Evolutionary conservation across 2,113 vertebrate genomes (phyloP).

Genomic region (Delphinapterus leucas): DNA sequence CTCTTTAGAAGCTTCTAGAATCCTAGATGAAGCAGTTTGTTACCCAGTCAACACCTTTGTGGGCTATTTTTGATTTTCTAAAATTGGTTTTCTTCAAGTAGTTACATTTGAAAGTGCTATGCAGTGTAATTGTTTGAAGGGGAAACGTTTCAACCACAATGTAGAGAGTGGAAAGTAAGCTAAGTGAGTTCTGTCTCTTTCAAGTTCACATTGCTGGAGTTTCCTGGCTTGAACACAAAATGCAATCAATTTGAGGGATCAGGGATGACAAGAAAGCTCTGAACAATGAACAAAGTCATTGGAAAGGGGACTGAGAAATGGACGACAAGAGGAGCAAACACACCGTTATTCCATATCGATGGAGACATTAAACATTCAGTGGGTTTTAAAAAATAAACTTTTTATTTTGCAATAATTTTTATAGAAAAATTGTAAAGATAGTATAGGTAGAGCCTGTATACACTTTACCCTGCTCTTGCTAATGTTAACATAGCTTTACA

Average conservation of each 20-base stretch:
- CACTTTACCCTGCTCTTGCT: not conserved
- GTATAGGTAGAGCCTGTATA: not conserved
- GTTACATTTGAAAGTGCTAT: conserved; percentile 43
- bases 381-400: not conserved
- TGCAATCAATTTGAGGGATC: conserved; percentile 52
- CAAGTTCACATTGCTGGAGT: conserved; percentile 55
- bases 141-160: not conserved
- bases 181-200: conserved; percentile 47
- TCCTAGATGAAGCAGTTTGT: not conserved
- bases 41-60: conserved; percentile 3
- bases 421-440: not conserved
- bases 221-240: conserved; percentile 59
- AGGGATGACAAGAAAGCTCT: conserved; percentile 9
- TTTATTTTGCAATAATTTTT: conserved; percentile 10
- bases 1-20: not conserved
- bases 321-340: not conserved
- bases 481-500: not conserved
- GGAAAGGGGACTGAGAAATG: not conserved
- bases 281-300: not conserved
- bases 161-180: conserved; percentile 47
- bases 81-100: conserved; percentile 52
- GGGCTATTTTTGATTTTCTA: conserved; percentile 50
- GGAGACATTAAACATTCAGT: not conserved
- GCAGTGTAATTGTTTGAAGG: conserved; percentile 61
- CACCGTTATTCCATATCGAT: not conserved